Conservation (phyloP, 2,113 vertebrate genomes). For the Pavo muticus region DNA sequence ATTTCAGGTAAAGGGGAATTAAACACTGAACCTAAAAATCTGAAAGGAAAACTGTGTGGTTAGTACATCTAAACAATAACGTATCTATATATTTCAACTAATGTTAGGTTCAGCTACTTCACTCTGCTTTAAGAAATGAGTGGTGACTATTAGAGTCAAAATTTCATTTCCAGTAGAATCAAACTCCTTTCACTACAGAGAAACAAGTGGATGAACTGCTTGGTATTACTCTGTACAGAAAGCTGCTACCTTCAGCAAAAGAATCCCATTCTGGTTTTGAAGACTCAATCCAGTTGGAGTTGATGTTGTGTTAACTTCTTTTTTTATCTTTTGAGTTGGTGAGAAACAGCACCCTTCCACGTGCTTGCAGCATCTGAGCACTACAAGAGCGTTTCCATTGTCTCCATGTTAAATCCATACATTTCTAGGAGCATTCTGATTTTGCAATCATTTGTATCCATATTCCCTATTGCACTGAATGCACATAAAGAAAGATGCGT, state of each 20-base stretch:
- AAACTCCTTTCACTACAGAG: neutral
- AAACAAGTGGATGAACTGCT: neutral
- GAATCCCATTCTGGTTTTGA: neutral
- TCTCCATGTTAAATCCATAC: neutral
- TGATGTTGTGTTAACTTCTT: neutral
- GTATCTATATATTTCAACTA: neutral
- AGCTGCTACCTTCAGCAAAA: neutral
- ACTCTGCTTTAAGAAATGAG: neutral
- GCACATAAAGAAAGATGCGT: neutral
- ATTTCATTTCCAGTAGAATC: neutral
- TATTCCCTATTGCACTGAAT: neutral
- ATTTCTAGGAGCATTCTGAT: neutral
- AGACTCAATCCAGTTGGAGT: neutral
- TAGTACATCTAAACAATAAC: neutral
- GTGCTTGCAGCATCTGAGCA: neutral
- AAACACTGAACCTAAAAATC: neutral
- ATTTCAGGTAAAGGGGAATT: neutral
- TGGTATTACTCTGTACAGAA: neutral
- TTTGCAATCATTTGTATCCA: neutral
- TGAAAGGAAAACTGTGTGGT: neutral
- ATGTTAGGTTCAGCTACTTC: neutral
- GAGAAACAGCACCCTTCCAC: neutral
- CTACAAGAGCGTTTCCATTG: neutral
- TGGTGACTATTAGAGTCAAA: neutral
- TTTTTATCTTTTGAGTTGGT: neutral